Evolutionary conservation across 2,888 invertebrate species (phyloP).

Genomic region (Ophion costatus): DNA sequence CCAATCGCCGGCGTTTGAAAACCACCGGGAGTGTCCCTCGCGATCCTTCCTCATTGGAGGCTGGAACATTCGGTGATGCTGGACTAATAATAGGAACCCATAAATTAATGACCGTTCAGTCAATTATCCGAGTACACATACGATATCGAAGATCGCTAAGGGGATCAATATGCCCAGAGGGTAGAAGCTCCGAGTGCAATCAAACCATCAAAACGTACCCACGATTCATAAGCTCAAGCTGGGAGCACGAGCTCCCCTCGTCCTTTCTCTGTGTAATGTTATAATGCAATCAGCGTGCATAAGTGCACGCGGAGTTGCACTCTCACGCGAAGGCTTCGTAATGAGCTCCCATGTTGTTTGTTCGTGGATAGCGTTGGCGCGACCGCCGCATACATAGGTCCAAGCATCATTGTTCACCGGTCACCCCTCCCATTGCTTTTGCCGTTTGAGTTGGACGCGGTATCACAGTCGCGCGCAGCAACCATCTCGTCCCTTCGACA

Average conservation of each 20-base stretch:
- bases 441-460: slow-evolving; percentile 49
- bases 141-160: slow-evolving; percentile 1
- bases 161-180: slow-evolving; percentile 5
- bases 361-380: slow-evolving; percentile 71
- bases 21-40: not conserved
- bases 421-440: slow-evolving; percentile 50
- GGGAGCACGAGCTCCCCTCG: slow-evolving; percentile 52
- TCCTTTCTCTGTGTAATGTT: slow-evolving; percentile 71
- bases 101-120: not conserved
- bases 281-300: slow-evolving; percentile 80
- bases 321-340: slow-evolving; percentile 77
- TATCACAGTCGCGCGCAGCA: slow-evolving; percentile 35
- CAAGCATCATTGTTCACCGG: slow-evolving; percentile 79
- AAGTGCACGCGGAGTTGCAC: slow-evolving; percentile 74
- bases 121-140: slow-evolving; percentile 15
- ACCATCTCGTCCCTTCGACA: slow-evolving; percentile 35
- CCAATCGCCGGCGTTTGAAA: no score
- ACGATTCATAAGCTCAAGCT: slow-evolving; percentile 62
- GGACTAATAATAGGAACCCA: not conserved
- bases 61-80: not conserved
- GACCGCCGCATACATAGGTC: slow-evolving; percentile 73
- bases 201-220: slow-evolving; percentile 40
- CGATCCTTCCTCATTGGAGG: not conserved
- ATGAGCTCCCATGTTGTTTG: slow-evolving; percentile 80
- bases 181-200: slow-evolving; percentile 30